Evolutionary conservation across 2,113 vertebrate genomes (phyloP).

Genomic region (Cygnus atratus): DNA sequence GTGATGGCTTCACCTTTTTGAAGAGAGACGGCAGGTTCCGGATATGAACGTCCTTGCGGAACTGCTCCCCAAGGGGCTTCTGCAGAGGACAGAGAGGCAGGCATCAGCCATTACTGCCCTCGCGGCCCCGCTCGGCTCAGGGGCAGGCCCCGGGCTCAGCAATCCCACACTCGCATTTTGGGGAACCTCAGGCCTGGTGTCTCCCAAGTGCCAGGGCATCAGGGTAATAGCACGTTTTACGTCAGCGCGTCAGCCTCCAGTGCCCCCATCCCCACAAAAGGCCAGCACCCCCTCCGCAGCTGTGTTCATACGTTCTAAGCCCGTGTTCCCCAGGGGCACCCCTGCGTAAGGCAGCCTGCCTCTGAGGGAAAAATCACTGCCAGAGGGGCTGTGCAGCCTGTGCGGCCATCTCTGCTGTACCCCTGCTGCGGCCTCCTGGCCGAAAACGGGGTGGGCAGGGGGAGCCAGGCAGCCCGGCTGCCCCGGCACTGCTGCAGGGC

Average conservation of each 20-base stretch:
- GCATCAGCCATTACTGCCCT: not conserved
- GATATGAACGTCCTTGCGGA: slow-evolving; percentile 98
- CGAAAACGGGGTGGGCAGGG: not conserved
- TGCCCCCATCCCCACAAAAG: not conserved
- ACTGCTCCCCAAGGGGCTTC: slow-evolving; percentile 96
- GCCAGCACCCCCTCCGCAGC: not conserved
- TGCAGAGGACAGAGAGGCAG: slow-evolving; percentile 69
- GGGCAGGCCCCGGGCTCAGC: not conserved
- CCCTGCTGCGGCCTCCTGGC: not conserved
- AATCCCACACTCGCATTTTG: not conserved
- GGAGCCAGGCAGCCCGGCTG: not conserved
- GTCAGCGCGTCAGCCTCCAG: not conserved
- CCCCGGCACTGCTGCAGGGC: not conserved
- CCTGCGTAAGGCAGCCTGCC: not conserved
- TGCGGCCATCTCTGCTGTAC: not conserved
- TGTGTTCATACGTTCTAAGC: not conserved
- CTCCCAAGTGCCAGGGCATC: not conserved
- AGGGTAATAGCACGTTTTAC: not conserved
- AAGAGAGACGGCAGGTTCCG: slow-evolving; percentile 96
- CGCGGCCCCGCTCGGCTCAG: not conserved
- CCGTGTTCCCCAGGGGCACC: rapidly evolving
- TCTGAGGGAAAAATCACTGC: not conserved
- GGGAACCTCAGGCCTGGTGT: not conserved
- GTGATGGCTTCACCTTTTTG: slow-evolving; percentile 86
- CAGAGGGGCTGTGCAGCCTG: not conserved